Base-by-base conservation (phyloP, 92 coral and sea anemone genomes). In the Metridium senile region DNA sequence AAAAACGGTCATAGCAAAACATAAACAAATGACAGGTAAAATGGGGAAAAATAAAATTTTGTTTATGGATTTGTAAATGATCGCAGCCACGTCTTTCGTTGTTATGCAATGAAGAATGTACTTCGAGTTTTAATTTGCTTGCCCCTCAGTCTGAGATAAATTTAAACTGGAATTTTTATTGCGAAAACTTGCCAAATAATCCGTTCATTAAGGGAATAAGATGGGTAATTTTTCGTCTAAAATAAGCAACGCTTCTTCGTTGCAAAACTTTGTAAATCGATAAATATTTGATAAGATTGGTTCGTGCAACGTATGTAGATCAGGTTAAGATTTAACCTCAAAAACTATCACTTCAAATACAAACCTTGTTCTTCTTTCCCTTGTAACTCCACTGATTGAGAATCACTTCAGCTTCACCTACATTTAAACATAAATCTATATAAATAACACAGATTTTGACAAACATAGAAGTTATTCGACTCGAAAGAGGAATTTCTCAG, bases 321-420 rank as follows among this genome's bases (percentile, higher is more conserved):
- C 32, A 53, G 53, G 72, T 61, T 33, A 61, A 51, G 69, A 77
- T 20, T 77, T 77, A 34, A 54, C 74, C 56, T 8, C 31, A 46
- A 65, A 34, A 64, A 26, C 23, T 33, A 18, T 18, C 1, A 33
- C 34, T 10, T n/a, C 58, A 34, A 58, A 45, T 66, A 59, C 91
- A 49, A 71, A 92, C 97, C 93, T 92, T 91, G 45, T 82, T 78
- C 74, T 74, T 89, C 33, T 80, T 89, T 34, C 93, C 89, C 72
- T 79, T 90, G 58, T 81, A 71, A 51, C 73, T 88, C 97, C 97
- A 92, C 30, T 85, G 87, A 62, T 83, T 85, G 22, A 92, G 82
- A 39, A 85, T 62, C 26, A 75, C 81, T 31, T 89, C 93, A 27
- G 90, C 97, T 71, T 81, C 86, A 22, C 83, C 97, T 92, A 45